phyloP scores from a whole-genome alignment of 2,797 vertebrate species.

The Philypnodon macrostomus region DNA sequence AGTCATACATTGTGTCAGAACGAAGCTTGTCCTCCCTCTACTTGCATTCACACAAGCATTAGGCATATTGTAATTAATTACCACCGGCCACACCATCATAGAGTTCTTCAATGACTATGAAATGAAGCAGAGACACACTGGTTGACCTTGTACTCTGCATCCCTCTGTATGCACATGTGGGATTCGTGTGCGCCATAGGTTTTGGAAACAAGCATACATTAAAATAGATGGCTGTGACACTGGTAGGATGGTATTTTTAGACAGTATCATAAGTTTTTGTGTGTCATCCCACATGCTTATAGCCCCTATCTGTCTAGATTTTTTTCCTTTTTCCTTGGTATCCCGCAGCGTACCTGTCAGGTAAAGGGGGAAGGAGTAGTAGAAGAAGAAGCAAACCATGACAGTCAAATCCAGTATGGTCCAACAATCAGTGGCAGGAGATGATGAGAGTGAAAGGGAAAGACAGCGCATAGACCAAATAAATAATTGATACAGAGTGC shows the following conservation, averaged over 20 bases:
- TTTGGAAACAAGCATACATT: slow-evolving; percentile 40
- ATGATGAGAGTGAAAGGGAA: slow-evolving; percentile 42
- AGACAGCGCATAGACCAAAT: slow-evolving; percentile 41
- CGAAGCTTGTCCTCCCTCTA: slow-evolving; percentile 19
- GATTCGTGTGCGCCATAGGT: slow-evolving; percentile 8
- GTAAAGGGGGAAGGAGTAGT: slow-evolving; percentile 28
- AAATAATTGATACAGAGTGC: slow-evolving; percentile 67
- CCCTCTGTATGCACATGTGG: slow-evolving; percentile 8
- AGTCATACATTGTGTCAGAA: slow-evolving; percentile 42
- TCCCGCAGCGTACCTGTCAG: slow-evolving; percentile 44
- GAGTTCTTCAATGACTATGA: slow-evolving; percentile 44
- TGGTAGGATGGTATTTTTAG: slow-evolving; percentile 57
- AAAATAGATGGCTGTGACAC: slow-evolving; percentile 44
- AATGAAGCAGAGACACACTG: slow-evolving; percentile 48
- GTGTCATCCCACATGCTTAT: slow-evolving; percentile 30
- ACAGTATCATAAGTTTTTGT: slow-evolving; percentile 45
- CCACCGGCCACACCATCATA: slow-evolving; percentile 47
- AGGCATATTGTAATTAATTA: slow-evolving; percentile 61
- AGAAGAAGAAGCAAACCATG: neutral
- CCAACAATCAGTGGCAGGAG: slow-evolving; percentile 53
- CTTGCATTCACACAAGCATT: slow-evolving; percentile 39
- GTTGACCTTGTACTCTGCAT: slow-evolving; percentile 55
- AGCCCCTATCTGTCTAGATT: slow-evolving; percentile 30
- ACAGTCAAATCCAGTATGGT: slow-evolving; percentile 28
- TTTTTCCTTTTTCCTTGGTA: slow-evolving; percentile 25